Base-by-base conservation (phyloP, 2,888 invertebrate genomes). In the Plebejus anna region DNA sequence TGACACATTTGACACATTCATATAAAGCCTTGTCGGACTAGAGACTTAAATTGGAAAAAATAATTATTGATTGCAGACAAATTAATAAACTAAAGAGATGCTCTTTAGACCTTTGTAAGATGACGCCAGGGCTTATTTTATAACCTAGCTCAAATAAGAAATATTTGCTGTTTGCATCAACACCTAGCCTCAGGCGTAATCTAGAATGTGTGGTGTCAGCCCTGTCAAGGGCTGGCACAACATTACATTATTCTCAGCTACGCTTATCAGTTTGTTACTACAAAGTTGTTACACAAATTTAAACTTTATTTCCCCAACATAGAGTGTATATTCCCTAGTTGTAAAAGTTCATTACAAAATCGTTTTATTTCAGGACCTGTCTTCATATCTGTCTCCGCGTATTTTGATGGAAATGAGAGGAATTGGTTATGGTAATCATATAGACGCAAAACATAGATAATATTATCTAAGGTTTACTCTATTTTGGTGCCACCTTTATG, bases 311-410 rank as follows among this genome's bases (percentile, higher is more conserved):
- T 4, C 42, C 5, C 22, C 28, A 4, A 22, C 6, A 72, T 47
- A 28, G 13, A 28, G 72, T 42, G 7, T 28, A 28, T 2, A 47
- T 32, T n/a, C 9, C 1, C 5, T 47, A 32, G 32, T 32, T 13
- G 1, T 9, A 6, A 66, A 13, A 4, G 32, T 66, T 36, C 13
- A 66, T 66, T 16, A 66, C 6, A 66, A 66, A 66, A 66, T 66
- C 66, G 66, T 66, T 66, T 66, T 32, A 66, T 66, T 66, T 66
- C 66, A 66, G 66, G 13, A 36, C 66, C 66, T 66, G 13, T 66
- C 32, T 66, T 66, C 32, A 16, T 61, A 61, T 66, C 66, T 66
- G 32, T 66, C 13, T 66, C 66, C 36, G 11, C 4, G 32, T 66
- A 66, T 66, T 32, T 66, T 66, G 66, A 66, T 66, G 66, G 16